Evolutionary conservation across 2,888 invertebrate genomes (phyloP), one percentile per base, ranked within the genome.

Genomic region (Trisateles emortualis): DNA sequence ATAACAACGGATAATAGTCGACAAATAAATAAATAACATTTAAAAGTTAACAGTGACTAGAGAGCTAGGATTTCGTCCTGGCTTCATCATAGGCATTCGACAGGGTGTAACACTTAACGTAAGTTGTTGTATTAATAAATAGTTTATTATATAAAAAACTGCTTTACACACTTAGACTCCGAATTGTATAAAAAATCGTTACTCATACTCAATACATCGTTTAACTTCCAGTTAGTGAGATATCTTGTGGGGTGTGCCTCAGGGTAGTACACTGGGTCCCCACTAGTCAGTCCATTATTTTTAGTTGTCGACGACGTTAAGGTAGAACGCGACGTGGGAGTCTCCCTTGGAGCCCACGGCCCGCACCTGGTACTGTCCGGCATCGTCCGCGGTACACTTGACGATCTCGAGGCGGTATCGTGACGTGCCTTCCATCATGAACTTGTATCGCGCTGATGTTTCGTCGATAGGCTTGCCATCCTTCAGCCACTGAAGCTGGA

Each of bases 381-480:
- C 94, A 90, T 98, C 98, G 72, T 95, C 95, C 46, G 95, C 91
- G 66, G 94, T 94, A 84, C 96, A 95, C 71, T 95, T 94, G 67
- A 95, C 94, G 67, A 98, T 96, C 84, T 96, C 95, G 59, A 98
- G 94, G 48, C 95, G 94, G 91, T 97, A 98, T 64, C 95, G 95
- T 73, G 95, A 96, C 71, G 96, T 96, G 70, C 96, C 96, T 80
- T 97, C 97, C 86, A 96, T 96, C 57, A 96, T 96, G 89, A 98
- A 96, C 79, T 96, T 95, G 86, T 96, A 97, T 81, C 96, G 95
- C 54, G 95, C 92, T 41, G 94, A 94, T 19, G 93, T 93, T 82
- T 98, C 98, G 82, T 97, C 96, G 72, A 99, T 95, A 50, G 96
- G 95, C 81, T 97, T 97, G 76, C 98, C 98, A 93, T 99, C 98